Base-by-base conservation (phyloP, 2,797 vertebrate genomes). In the Protosalanx chinensis region DNA sequence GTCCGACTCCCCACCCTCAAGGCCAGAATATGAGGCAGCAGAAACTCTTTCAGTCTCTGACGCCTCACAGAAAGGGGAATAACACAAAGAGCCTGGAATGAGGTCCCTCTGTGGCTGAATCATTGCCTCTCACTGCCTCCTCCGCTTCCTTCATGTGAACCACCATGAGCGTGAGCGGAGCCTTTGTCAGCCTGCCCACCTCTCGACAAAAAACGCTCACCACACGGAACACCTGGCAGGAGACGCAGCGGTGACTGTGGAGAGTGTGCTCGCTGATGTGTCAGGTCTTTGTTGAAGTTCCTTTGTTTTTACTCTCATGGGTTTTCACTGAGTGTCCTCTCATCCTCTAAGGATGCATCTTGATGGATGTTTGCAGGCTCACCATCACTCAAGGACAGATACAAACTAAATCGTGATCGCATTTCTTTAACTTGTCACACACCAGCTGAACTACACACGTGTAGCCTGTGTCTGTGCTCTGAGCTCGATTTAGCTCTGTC, bases 121-220 rank as follows among this genome's bases (percentile, higher is more conserved):
- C 18, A 35, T 68, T 35, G 53, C 56, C 30, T n/a, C 49, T 10
- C 2, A 8, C 3, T 12, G 2, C 49, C 18, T 16, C 4, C 12
- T 35, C 37, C 16, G 23, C 23, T 27, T 7, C 71, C 46, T 56
- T 58, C 53, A 66, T 66, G 63, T 60, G 23, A 65, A 66, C 20
- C 71, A 66, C 64, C 56, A 46, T 46, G 67, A 62, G 59, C 57
- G 30, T 57, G 61, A 73, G 49, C 5, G 64, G 59, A 46, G 13
- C 68, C 72, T 75, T 75, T 74, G 72, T 75, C 74, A 78, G 72
- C 67, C 51, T 67, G 67, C 72, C 78, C 70, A 59, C 60, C 51
- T 80, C 78, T 70, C 67, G 68, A 74, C 67, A 32, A 41, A 64
- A 64, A 41, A 59, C 64, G 60, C 64, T 37, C 68, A 65, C 73